Evolutionary conservation across 2,113 vertebrate species (phyloP).

Genomic region (Nesoenas mayeri): DNA sequence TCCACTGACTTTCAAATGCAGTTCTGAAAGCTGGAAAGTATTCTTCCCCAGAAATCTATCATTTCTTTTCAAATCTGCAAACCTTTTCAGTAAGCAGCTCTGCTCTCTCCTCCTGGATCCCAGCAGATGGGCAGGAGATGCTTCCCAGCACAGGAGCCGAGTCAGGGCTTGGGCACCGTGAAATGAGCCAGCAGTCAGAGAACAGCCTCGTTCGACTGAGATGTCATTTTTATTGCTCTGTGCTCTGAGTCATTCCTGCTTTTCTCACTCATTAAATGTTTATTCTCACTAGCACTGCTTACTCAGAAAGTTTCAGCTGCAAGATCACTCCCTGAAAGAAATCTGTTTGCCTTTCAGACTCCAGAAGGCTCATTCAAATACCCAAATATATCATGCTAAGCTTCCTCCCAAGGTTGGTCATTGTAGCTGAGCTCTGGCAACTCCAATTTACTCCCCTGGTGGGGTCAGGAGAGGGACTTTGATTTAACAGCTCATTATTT

Average conservation of each 20-base stretch:
- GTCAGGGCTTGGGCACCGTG: not conserved
- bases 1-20: not conserved
- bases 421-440: not conserved
- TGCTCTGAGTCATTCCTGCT: not conserved
- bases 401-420: not conserved
- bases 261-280: not conserved
- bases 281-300: not conserved
- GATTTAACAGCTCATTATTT: not conserved
- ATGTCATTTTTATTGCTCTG: not conserved
- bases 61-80: not conserved
- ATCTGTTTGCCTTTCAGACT: not conserved
- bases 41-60: not conserved
- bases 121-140: not conserved
- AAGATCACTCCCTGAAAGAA: not conserved
- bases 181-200: not conserved
- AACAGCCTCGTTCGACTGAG: not conserved
- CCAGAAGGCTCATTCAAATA: not conserved
- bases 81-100: not conserved
- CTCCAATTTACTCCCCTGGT: not conserved
- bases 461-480: not conserved
- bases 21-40: not conserved
- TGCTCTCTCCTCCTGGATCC: not conserved
- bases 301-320: not conserved
- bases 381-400: rapidly evolving
- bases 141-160: not conserved